Evolutionary conservation across 2,888 invertebrate species (phyloP), one percentile per base, ranked within the genome.

Genomic region (Exocentrus adspersus): DNA sequence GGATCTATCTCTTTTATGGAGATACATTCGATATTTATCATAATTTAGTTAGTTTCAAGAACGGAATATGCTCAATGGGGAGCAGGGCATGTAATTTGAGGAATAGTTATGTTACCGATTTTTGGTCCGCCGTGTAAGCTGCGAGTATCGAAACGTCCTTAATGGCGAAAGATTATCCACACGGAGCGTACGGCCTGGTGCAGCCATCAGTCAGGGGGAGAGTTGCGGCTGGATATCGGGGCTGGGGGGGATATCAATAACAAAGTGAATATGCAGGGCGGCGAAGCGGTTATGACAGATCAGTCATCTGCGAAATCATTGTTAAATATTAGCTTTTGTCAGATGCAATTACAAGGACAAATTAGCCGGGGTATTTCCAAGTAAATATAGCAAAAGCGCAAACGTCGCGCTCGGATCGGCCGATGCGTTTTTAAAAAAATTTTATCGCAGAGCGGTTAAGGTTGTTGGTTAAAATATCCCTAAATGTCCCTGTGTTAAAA

Each of bases 201-300:
- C 62, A 37, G 58, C 62, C 65, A 65, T 67, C 67, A 67, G 61
- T 67, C 63, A 58, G 62, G 63, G 62, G 62, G 71, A 53, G 65
- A 64, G 37, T 30, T 60, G 69, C 59, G 69, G 74, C 67, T 54
- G 68, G 63, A 51, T 65, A 65, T 67, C 48, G 67, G 65, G 67
- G 70, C 64, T 54, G 64, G 71, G 64, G 71, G 65, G 65, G 62
- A 71, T 77, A 78, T 77, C 77, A 78, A 77, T 77, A 78, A 78
- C 76, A 72, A n/a, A 75, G 71, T 72, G 74, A 73, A 74, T 64
- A 62, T 73, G 70, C 71, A 70, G 76, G 77, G 75, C 70, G 76
- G 73, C 71, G 74, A 73, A 75, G 70, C 75, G 72, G 70, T 76
- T 76, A 75, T 76, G 77, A 76, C 77, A 75, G 76, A 72, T 72